Conservation (phyloP, 2,888 invertebrate genomes). For the Drosophila siamana region DNA sequence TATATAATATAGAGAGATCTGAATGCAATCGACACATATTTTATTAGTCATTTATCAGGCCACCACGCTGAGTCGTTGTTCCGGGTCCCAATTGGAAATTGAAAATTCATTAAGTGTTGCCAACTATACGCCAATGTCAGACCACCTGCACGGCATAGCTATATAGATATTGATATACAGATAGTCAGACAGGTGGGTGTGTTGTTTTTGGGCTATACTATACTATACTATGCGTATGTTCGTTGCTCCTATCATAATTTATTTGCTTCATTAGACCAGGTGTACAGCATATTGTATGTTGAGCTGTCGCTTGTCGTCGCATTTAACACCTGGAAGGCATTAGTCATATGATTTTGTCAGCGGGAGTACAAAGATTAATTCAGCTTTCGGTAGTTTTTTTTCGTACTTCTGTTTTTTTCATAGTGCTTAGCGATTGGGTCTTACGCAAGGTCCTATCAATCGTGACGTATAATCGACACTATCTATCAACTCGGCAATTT, state of each 20-base stretch:
- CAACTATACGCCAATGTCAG: slow-evolving; percentile 22
- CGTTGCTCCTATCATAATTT: slow-evolving; percentile 39
- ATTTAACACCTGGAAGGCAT: slow-evolving; percentile 54
- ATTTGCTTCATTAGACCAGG: slow-evolving; percentile 50
- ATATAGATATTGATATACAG: slow-evolving; percentile 29
- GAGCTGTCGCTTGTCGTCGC: slow-evolving; percentile 11
- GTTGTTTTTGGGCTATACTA: slow-evolving; percentile 6
- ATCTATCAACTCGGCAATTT: slow-evolving; percentile 14
- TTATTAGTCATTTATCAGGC: background rate
- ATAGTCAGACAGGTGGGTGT: slow-evolving; percentile 26
- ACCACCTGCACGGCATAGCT: slow-evolving; percentile 39
- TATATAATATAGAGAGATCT: background rate
- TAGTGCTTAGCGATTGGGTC: background rate
- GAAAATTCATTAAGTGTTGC: slow-evolving; percentile 28
- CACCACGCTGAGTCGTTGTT: slow-evolving; percentile 21
- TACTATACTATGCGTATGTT: slow-evolving; percentile 14
- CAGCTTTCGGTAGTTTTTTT: slow-evolving; percentile 20
- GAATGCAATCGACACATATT: background rate
- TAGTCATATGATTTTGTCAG: slow-evolving; percentile 50
- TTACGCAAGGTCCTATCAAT: slow-evolving; percentile 35
- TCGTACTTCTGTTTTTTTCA: background rate
- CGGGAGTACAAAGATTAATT: slow-evolving; percentile 47
- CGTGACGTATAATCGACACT: slow-evolving; percentile 25
- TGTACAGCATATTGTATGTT: slow-evolving; percentile 48
- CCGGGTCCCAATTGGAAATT: slow-evolving; percentile 26